Evolutionary conservation across 1,140 invertebrate species (phyloP).

Genomic region (Papilio polytes): DNA sequence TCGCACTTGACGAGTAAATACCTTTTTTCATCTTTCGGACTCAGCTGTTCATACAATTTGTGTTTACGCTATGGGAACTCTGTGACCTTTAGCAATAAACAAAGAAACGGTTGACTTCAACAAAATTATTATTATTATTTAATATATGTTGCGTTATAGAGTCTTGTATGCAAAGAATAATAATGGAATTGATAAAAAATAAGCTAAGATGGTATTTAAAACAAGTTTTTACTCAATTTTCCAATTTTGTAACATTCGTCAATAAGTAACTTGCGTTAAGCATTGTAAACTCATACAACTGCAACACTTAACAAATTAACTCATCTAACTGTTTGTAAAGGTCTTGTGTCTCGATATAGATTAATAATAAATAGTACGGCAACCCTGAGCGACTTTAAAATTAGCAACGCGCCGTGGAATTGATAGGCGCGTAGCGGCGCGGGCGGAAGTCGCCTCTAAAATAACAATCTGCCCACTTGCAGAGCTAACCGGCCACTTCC

Average conservation of each 20-base stretch:
- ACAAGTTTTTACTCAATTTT: background rate
- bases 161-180: background rate
- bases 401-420: conserved; percentile 36
- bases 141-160: background rate
- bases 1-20: conserved; percentile 34
- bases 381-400: conserved; percentile 34
- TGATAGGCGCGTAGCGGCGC: conserved; percentile 37
- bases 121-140: conserved; percentile 30
- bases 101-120: conserved; percentile 36
- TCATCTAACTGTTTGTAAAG: conserved; percentile 2
- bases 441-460: conserved; percentile 36
- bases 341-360: conserved; percentile 7
- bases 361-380: conserved; percentile 25
- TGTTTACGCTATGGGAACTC: conserved; percentile 45
- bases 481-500: conserved; percentile 38
- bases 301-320: background rate
- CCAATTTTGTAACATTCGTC: too few species aligned
- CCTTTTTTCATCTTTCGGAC: conserved; percentile 46
- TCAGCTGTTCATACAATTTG: conserved; percentile 48
- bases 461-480: conserved; percentile 39
- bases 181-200: background rate
- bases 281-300: background rate
- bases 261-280: background rate
- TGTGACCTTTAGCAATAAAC: conserved; percentile 45
- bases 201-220: background rate